Conservation (phyloP, 2,797 vertebrate species). For the Rhabdophis nuchalis region DNA sequence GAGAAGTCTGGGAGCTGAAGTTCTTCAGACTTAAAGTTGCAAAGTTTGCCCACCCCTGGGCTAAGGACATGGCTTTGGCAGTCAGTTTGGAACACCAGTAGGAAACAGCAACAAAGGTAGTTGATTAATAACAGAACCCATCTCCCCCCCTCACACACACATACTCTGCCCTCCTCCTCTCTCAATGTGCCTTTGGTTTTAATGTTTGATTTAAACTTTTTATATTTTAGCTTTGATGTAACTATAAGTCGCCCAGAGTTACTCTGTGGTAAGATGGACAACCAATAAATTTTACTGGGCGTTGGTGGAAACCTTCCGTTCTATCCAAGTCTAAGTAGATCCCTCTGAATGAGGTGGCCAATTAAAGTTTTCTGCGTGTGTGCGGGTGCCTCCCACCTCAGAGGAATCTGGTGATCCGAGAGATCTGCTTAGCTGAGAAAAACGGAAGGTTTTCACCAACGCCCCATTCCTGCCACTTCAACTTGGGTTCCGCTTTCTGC, state of each 20-base stretch:
- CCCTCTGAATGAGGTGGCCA: too few species aligned
- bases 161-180: too few species aligned
- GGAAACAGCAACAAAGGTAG: background rate
- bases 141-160: too few species aligned
- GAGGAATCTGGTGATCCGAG: too few species aligned
- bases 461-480: background rate
- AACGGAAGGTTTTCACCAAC: background rate
- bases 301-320: background rate
- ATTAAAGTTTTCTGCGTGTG: too few species aligned
- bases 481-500: background rate
- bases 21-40: too few species aligned
- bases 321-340: too few species aligned
- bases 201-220: background rate
- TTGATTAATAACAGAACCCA: background rate
- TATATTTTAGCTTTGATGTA: background rate
- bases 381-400: too few species aligned
- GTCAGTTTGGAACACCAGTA: background rate
- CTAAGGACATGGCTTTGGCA: background rate
- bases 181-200: background rate
- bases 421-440: background rate
- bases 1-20: too few species aligned
- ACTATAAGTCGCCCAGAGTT: background rate
- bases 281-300: too few species aligned
- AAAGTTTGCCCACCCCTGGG: too few species aligned
- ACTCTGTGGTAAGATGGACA: too few species aligned